Conservation (phyloP, 2,797 vertebrate species). For the Scleropages formosus region DNA sequence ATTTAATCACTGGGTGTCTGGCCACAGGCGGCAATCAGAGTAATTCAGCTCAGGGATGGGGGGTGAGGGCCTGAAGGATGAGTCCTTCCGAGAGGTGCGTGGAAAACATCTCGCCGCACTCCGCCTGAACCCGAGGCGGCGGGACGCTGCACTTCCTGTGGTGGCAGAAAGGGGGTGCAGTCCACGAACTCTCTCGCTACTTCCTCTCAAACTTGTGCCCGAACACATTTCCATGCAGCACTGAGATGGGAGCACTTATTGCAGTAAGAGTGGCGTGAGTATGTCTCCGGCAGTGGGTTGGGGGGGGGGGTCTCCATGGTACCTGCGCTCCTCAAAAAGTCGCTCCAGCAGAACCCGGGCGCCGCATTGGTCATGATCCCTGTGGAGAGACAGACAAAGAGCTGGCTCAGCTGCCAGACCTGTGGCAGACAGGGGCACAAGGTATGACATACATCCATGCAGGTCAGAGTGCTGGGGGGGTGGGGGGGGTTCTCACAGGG, state of each 20-base stretch:
- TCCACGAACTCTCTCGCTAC: background rate
- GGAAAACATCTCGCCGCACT: conserved; percentile 57
- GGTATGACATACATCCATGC: conserved; percentile 39
- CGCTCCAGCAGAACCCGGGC: conserved; percentile 73
- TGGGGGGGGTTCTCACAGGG: background rate
- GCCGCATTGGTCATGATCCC: conserved; percentile 75
- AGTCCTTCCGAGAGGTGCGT: conserved; percentile 49
- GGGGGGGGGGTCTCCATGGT: too few relatives aligned
- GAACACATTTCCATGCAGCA: background rate
- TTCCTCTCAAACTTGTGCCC: conserved; percentile 5
- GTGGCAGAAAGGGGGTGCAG: conserved; percentile 30
- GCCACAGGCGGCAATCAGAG: conserved; percentile 56
- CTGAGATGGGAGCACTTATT: background rate
- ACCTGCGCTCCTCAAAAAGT: conserved; percentile 83
- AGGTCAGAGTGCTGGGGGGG: too few relatives aligned
- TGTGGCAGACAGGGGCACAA: conserved; percentile 7
- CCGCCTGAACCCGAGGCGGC: conserved; percentile 45
- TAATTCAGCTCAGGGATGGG: conserved; percentile 48
- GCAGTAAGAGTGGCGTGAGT: background rate
- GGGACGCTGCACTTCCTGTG: conserved; percentile 39
- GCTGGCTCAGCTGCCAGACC: background rate
- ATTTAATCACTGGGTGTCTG: conserved; percentile 53
- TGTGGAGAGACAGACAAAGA: conserved; percentile 51
- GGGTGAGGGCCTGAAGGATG: conserved; percentile 59
- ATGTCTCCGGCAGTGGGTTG: background rate